Conservation (phyloP, 2,888 invertebrate genomes). For the Polylopha cassiicola region DNA sequence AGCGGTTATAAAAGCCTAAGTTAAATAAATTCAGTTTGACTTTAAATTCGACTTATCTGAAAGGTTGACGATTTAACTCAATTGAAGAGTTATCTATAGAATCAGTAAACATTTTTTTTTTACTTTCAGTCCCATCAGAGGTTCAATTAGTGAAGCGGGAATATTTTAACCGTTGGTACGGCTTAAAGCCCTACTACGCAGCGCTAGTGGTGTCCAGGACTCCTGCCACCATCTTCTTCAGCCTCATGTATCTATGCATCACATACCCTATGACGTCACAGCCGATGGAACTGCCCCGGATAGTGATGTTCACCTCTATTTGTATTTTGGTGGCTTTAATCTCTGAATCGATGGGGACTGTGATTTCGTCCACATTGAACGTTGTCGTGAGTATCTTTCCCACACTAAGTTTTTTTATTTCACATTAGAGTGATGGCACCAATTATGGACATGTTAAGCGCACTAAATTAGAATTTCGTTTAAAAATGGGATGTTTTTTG, state of each 20-base stretch:
- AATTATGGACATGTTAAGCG: not conserved
- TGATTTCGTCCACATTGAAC: constrained; percentile 84
- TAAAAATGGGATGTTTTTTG: too few relatives aligned
- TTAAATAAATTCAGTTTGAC: too few relatives aligned
- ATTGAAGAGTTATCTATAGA: not conserved
- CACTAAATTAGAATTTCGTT: too few relatives aligned
- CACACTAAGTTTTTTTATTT: not conserved
- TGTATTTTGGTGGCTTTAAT: constrained; percentile 84
- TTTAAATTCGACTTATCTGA: not conserved
- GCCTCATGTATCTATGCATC: constrained; percentile 81
- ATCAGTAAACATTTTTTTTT: constrained; percentile 10
- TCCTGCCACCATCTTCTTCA: constrained; percentile 83
- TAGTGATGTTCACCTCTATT: constrained; percentile 81
- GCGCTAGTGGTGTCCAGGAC: constrained; percentile 84
- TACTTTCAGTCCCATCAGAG: constrained; percentile 84
- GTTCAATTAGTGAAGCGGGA: constrained; percentile 87
- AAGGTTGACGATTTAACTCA: not conserved
- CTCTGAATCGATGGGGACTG: constrained; percentile 86
- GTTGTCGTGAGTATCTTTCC: constrained; percentile 81
- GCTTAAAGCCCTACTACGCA: constrained; percentile 86
- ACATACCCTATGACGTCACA: constrained; percentile 87
- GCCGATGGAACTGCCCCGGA: constrained; percentile 82
- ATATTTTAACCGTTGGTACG: constrained; percentile 91
- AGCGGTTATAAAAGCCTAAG: too few relatives aligned
- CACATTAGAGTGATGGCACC: too few relatives aligned